These are phyloP conservation scores for Sipha maydis DNA, from an alignment of 2,888 invertebrate species.

Conservation along the genomic window DNA sequence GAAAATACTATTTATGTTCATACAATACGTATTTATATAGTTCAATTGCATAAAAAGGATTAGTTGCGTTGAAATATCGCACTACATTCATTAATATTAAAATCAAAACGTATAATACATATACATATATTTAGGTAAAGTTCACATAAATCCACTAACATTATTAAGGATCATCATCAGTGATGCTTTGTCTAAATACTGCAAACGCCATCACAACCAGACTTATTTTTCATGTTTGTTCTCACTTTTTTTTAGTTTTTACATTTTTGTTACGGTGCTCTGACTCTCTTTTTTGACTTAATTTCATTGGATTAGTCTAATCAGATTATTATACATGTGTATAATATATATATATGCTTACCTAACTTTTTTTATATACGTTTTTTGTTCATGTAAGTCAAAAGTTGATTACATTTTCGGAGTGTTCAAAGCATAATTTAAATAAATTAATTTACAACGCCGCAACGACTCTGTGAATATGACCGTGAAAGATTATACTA, in stretches of 20 bases:
- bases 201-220: neutral
- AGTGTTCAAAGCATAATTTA: neutral
- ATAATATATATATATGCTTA: neutral
- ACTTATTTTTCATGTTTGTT: conserved; percentile 37
- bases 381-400: conserved; percentile 28
- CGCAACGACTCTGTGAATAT: neutral
- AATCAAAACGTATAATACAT: neutral
- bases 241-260: neutral
- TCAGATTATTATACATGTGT: conserved; percentile 17
- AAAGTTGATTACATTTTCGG: conserved; percentile 32
- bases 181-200: conserved; percentile 22
- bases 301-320: conserved; percentile 14
- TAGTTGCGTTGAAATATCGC: conserved; percentile 25
- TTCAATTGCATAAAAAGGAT: neutral
- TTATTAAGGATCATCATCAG: conserved; percentile 41
- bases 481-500: neutral
- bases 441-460: conserved; percentile 5
- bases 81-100: neutral
- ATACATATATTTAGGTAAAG: neutral
- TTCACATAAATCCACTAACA: neutral
- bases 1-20: neutral
- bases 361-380: neutral
- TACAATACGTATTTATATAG: neutral
- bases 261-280: neutral
- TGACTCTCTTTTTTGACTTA: neutral